Conservation (phyloP, 1,140 invertebrate species). For the Drosophila triauraria region DNA sequence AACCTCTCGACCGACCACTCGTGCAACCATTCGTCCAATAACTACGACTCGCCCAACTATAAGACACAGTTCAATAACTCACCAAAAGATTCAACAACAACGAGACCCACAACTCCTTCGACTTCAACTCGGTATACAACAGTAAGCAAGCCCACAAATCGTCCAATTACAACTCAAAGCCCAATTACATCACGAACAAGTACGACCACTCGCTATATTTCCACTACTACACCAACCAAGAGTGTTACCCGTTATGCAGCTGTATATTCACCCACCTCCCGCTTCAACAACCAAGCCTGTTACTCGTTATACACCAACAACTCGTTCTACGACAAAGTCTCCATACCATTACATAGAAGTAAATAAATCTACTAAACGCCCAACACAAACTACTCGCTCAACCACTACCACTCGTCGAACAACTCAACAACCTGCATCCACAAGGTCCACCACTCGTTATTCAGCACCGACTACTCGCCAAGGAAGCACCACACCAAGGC, state of each 20-base stretch:
- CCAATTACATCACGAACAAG: constrained; percentile 7
- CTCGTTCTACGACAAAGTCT: constrained; percentile 4
- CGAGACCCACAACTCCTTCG: background rate
- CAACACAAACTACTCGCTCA: constrained; percentile 14
- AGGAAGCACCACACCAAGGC: constrained; percentile 56
- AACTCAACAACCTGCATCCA: constrained; percentile 11
- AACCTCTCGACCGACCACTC: background rate
- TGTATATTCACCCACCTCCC: constrained; percentile 13
- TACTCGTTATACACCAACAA: constrained; percentile 10
- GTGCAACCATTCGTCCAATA: background rate
- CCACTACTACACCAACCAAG: constrained; percentile 7
- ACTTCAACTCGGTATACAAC: background rate
- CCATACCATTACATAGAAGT: constrained; percentile 13
- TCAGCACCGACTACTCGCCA: constrained; percentile 14
- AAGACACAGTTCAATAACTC: background rate
- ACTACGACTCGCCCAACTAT: background rate
- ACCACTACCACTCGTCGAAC: constrained; percentile 18
- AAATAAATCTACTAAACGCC: constrained; percentile 10
- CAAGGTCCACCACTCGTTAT: constrained; percentile 16
- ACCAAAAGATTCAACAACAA: constrained; percentile 3
- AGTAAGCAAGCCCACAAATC: constrained; percentile 18
- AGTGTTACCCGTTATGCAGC: constrained; percentile 6
- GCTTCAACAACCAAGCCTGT: background rate
- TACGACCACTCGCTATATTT: constrained; percentile 3
- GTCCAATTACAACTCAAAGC: constrained; percentile 14